Base-by-base conservation (phyloP, 92 coral and sea anemone species). In the Plumapathes pennacea region DNA sequence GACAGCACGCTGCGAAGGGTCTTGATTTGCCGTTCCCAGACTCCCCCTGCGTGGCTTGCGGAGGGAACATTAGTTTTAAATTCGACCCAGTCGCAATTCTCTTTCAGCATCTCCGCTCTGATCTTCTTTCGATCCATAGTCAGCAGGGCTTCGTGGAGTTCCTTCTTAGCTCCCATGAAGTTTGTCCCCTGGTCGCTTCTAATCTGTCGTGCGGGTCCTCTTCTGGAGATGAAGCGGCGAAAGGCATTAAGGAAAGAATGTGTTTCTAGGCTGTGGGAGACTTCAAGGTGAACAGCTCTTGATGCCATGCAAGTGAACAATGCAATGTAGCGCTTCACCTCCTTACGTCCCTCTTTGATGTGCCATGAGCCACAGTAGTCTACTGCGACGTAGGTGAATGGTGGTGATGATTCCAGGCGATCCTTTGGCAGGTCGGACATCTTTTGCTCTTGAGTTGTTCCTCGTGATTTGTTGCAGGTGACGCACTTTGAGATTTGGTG, bases 31-130 rank as follows among this genome's bases (percentile, higher is more conserved):
- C 55, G 49, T 42, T 42, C 49, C 49, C 49, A n/a, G n/a, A n/a
- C n/a, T n/a, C n/a, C n/a, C n/a, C n/a, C n/a, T n/a, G n/a, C n/a
- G n/a, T n/a, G n/a, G 49, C 49, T 42, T 42, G 49, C 49, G 12
- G 17, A 25, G 17, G 55, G 55, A 4, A 48, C 55, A 25, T 48
- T 48, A 7, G 30, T 48, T 25, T 48, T 52, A 40, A 52, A 52
- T 10, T 19, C 19, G 18, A 52, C 23, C 59, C 59, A 52, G 59
- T 52, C 59, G 59, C 59, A 52, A 40, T 52, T 52, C 38, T 52
- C 59, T n/a, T 52, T 52, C 18, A 52, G 38, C 11, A 52, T 37
- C 59, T 24, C 38, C 17, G 8, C 12, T 19, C 12, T 17, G 11
- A 52, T 24, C 19, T 52, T 52, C 1, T 52, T 40, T 37, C 32